Evolutionary conservation across 2,797 vertebrate genomes (phyloP).

Genomic region (Melanotaenia boesemani): DNA sequence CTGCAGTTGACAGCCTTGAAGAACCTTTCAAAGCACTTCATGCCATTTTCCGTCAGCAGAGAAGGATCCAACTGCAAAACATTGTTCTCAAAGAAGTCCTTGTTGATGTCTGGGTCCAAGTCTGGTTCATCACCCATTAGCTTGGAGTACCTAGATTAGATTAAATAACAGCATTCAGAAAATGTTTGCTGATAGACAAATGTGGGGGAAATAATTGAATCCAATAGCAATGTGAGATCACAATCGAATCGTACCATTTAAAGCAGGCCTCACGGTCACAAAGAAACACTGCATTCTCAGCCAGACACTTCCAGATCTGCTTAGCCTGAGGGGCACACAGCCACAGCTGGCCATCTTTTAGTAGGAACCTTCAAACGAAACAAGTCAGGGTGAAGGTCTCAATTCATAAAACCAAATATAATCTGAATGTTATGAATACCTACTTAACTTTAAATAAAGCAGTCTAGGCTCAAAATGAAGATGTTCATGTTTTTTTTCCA

Average conservation of each 20-base stretch:
- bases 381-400: not conserved
- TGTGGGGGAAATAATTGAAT: not conserved
- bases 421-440: not conserved
- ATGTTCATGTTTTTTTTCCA: too few species aligned
- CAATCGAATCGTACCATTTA: constrained; percentile 88
- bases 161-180: constrained; percentile 10
- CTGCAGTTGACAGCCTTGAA: constrained; percentile 99
- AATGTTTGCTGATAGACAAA: not conserved
- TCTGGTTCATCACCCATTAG: constrained; percentile 99
- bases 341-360: constrained; percentile 99
- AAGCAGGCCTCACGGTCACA: constrained; percentile 99
- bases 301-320: constrained; percentile 99
- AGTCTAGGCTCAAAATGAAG: not conserved
- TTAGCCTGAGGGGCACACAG: constrained; percentile 99
- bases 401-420: not conserved
- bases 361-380: constrained; percentile 88
- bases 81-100: constrained; percentile 99
- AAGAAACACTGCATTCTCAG: constrained; percentile 98
- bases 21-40: constrained; percentile 99
- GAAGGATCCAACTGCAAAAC: constrained; percentile 98
- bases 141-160: constrained; percentile 89
- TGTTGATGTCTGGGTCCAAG: constrained; percentile 99
- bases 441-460: not conserved
- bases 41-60: constrained; percentile 98
- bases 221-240: not conserved